A percentile compares a stretch with the other conserved stretches of the same genome.
phyloP scores from a whole-genome alignment of 2,888 invertebrate species.

The Drosophila mayaguana region DNA sequence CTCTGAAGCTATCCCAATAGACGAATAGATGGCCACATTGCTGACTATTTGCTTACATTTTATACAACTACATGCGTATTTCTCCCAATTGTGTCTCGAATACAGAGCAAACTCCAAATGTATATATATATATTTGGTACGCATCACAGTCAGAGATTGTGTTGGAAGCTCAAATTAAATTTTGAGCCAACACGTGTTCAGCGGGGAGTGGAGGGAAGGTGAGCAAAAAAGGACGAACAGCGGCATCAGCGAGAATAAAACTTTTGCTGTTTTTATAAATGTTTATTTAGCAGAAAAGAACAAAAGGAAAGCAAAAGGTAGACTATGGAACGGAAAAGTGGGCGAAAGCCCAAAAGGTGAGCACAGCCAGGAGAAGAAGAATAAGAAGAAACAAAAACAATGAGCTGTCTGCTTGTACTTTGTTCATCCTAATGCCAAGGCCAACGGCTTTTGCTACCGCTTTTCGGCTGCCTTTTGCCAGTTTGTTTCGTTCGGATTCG shows the following conservation, averaged over 20 bases:
- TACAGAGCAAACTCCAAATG: slow-evolving; percentile 1
- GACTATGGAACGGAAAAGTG: slow-evolving; percentile 18
- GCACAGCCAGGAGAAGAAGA: slow-evolving; percentile 24
- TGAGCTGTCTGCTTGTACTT: slow-evolving; percentile 51
- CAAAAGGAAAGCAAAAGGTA: slow-evolving; percentile 13
- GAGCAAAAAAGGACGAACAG: slow-evolving; percentile 39
- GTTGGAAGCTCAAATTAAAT: slow-evolving; percentile 69
- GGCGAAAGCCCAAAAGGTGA: slow-evolving; percentile 66
- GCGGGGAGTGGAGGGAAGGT: not conserved
- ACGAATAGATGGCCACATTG: too few species aligned
- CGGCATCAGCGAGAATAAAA: slow-evolving; percentile 67
- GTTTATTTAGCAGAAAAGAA: slow-evolving; percentile 71
- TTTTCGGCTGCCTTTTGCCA: slow-evolving; percentile 39
- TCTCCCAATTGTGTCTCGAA: slow-evolving; percentile 2
- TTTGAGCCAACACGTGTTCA: slow-evolving; percentile 40
- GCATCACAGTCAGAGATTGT: slow-evolving; percentile 52
- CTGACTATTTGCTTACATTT: too few species aligned
- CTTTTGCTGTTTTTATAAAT: slow-evolving; percentile 75
- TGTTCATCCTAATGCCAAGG: slow-evolving; percentile 67
- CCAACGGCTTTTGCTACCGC: slow-evolving; percentile 33
- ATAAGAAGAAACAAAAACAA: slow-evolving; percentile 55
- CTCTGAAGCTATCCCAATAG: too few species aligned
- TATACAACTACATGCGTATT: not conserved
- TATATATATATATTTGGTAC: slow-evolving; percentile 37
- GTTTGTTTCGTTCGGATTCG: slow-evolving; percentile 28